These are phyloP conservation scores for Periplaneta americana DNA, from an alignment of 1,140 invertebrate genomes.

Conservation along the genomic window DNA sequence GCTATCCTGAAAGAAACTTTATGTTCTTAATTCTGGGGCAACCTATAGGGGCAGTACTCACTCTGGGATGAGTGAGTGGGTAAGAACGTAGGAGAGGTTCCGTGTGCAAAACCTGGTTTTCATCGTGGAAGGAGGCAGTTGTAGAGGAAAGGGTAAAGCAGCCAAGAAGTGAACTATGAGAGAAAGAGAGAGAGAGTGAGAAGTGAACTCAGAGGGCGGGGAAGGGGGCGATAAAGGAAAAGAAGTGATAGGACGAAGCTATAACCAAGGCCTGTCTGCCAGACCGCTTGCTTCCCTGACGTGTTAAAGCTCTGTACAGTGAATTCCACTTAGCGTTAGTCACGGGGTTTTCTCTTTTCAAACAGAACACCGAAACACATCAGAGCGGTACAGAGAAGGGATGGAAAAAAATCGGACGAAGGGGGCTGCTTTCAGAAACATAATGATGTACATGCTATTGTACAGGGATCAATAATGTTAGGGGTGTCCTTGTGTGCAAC, in stretches of 20 bases:
- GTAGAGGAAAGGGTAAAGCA: neutral
- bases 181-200: too few relatives aligned
- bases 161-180: neutral
- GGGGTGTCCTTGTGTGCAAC: too few relatives aligned
- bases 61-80: neutral
- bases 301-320: neutral
- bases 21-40: too few relatives aligned
- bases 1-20: too few relatives aligned
- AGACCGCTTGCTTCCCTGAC: neutral
- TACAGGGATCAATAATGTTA: neutral
- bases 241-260: neutral
- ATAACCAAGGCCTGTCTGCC: neutral
- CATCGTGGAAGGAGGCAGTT: too few relatives aligned
- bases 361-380: neutral
- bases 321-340: neutral
- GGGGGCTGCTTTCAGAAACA: neutral
- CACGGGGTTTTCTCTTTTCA: neutral
- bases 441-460: neutral
- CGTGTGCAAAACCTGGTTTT: too few relatives aligned
- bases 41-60: neutral
- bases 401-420: too few relatives aligned
- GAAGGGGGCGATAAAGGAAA: neutral
- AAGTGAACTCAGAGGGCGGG: too few relatives aligned
- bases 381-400: neutral
- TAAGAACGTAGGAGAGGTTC: neutral